Evolutionary conservation across 1,140 invertebrate species (phyloP).

Genomic region (Schlechtendalia chinensis): DNA sequence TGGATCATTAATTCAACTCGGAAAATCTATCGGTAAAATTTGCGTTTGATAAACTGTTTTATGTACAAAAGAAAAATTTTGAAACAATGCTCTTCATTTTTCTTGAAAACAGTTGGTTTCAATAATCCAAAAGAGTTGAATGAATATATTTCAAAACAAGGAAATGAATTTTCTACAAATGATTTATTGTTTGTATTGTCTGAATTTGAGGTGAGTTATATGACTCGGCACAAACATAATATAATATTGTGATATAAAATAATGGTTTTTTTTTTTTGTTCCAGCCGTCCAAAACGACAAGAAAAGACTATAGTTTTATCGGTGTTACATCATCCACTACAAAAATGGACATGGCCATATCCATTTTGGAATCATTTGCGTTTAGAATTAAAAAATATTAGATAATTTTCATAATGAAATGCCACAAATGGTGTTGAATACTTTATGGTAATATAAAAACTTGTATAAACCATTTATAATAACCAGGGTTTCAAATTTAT

Average conservation of each 20-base stretch:
- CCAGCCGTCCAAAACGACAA: background rate
- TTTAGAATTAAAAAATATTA: conserved; percentile 59
- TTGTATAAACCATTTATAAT: background rate
- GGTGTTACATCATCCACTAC: conserved; percentile 78
- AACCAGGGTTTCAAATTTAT: background rate
- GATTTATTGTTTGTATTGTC: conserved; percentile 33
- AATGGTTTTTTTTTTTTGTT: background rate
- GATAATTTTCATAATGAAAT: conserved; percentile 45
- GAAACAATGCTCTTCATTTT: background rate
- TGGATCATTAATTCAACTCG: conserved; percentile 85
- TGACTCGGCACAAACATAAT: background rate
- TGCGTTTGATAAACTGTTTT: conserved; percentile 57
- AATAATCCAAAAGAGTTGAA: conserved; percentile 41
- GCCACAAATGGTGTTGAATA: conserved; percentile 27
- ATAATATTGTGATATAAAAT: no score
- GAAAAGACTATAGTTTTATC: conserved; percentile 75
- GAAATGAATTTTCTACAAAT: background rate
- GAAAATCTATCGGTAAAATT: conserved; percentile 63
- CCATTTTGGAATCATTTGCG: conserved; percentile 82
- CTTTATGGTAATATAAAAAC: conserved; percentile 32
- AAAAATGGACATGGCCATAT: conserved; percentile 75
- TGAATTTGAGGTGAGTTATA: conserved; percentile 3
- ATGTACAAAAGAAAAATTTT: background rate
- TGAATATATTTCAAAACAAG: conserved; percentile 10
- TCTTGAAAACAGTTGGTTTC: background rate